A percentile compares a stretch with the other conserved stretches of the same genome.
phyloP scores from a whole-genome alignment of 2,797 vertebrate genomes.

The Anguilla megastoma region DNA sequence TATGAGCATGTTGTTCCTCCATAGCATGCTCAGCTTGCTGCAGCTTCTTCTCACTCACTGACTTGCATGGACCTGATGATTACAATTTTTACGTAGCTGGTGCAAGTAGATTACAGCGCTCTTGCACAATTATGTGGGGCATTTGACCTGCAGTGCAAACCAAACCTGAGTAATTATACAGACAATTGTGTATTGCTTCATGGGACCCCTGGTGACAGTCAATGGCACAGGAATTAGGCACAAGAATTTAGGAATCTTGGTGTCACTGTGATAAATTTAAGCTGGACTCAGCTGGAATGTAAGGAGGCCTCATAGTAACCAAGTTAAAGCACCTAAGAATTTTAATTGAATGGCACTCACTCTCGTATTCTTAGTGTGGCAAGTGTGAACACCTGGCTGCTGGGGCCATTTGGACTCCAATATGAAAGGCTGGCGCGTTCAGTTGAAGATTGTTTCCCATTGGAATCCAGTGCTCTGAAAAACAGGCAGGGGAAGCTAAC shows the following conservation, averaged over 20 bases:
- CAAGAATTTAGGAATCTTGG: neutral
- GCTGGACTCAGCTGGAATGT: neutral
- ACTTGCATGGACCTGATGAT: neutral
- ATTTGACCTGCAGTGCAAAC: neutral
- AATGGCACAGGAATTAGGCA: neutral
- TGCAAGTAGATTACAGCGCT: neutral
- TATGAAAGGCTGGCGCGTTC: neutral
- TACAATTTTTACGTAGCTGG: neutral
- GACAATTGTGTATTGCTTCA: neutral
- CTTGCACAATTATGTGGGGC: neutral
- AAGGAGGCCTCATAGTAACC: neutral
- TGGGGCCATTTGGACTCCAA: neutral
- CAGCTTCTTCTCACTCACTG: neutral
- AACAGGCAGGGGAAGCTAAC: no score
- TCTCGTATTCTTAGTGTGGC: neutral
- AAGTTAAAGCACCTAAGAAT: neutral
- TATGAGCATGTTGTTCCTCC: neutral
- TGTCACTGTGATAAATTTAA: neutral
- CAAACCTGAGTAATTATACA: neutral
- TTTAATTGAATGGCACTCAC: neutral
- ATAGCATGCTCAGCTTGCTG: neutral
- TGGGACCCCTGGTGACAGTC: neutral
- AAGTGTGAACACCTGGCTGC: neutral
- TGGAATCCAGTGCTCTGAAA: no score
- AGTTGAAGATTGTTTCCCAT: neutral